phyloP scores from a whole-genome alignment of 2,888 invertebrate genomes.

The Mechanitis mazaeus region DNA sequence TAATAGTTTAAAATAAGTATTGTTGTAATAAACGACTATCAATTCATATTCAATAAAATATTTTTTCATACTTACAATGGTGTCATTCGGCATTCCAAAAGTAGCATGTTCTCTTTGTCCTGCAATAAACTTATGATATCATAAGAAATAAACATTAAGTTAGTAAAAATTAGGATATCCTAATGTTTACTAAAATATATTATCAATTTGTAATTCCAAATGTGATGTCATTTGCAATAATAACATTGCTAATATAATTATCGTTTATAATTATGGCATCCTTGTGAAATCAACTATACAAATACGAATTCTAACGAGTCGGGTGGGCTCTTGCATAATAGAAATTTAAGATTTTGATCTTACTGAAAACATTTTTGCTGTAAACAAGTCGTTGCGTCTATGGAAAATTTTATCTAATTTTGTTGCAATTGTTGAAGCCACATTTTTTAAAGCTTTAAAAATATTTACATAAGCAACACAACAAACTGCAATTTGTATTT shows the following conservation, averaged over 20 bases:
- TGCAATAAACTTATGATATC: not conserved
- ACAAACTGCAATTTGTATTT: no score
- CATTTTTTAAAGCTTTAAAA: no score
- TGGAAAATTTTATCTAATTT: not conserved
- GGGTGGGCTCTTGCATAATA: not conserved
- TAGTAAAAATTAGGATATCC: no score
- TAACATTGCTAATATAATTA: no score
- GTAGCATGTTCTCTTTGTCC: not conserved
- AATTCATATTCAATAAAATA: not conserved
- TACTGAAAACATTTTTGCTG: slow-evolving; percentile 2
- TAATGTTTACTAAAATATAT: no score
- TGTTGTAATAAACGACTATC: not conserved
- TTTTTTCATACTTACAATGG: not conserved
- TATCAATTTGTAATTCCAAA: no score
- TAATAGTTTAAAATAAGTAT: no score
- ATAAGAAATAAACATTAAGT: no score
- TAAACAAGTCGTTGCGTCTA: not conserved
- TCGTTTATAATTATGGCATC: no score
- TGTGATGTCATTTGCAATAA: no score
- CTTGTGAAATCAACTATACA: no score
- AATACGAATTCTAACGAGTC: not conserved
- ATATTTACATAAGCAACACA: no score
- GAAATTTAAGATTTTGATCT: not conserved
- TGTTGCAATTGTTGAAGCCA: not conserved
- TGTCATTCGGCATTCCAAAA: slow-evolving; percentile 4